phyloP scores from a whole-genome alignment of 2,888 invertebrate species.

The Drosophila histrio region DNA sequence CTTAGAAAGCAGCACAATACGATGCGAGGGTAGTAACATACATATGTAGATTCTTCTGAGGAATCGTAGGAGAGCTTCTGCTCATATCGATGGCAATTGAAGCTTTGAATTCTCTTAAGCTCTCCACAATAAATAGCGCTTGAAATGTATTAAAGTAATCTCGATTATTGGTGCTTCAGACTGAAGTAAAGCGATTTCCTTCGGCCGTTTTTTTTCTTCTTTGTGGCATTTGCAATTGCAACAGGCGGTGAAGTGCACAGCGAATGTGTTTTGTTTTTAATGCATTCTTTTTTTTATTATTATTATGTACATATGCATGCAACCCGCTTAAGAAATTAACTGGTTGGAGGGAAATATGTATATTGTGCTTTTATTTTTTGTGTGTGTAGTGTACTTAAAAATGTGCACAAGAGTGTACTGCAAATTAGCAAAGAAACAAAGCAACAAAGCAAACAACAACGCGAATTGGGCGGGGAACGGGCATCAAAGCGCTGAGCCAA shows the following conservation, averaged over 20 bases:
- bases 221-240: conserved; percentile 43
- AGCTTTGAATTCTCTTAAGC: background rate
- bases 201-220: background rate
- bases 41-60: background rate
- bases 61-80: background rate
- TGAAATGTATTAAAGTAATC: conserved; percentile 30
- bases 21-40: background rate
- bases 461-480: background rate
- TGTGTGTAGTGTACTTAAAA: conserved; percentile 44
- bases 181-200: conserved; percentile 35
- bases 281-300: conserved; percentile 29
- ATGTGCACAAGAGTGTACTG: conserved; percentile 24
- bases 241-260: conserved; percentile 56
- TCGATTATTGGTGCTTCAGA: conserved; percentile 24
- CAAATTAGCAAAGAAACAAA: conserved; percentile 60
- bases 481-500: conserved; percentile 45
- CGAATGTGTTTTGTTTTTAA: conserved; percentile 45
- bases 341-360: conserved; percentile 10
- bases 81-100: conserved; percentile 18
- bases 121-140: conserved; percentile 21
- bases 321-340: conserved; percentile 14
- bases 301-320: background rate
- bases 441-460: conserved; percentile 8
- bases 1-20: conserved; percentile 6
- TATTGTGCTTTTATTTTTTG: conserved; percentile 13